Percentiles rank a stretch among this genome's conserved stretches.
These are phyloP conservation scores for Amia ocellicauda DNA, from an alignment of 2,113 vertebrate genomes.

Conservation along the genomic window DNA sequence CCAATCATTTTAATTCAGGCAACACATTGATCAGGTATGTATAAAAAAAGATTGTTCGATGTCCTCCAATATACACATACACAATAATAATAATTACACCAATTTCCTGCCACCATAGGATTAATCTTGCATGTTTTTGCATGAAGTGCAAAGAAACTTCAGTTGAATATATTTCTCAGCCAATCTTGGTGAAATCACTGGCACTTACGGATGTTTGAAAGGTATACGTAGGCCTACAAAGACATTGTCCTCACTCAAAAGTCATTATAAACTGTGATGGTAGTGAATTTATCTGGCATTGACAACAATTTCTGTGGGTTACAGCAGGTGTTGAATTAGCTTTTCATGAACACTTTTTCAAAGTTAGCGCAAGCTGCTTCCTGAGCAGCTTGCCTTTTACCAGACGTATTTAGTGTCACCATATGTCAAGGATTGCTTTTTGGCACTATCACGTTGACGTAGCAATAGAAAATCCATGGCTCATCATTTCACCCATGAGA, in stretches of 20 bases:
- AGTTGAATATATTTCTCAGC: too few species aligned
- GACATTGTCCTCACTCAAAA: too few species aligned
- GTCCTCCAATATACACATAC: neutral
- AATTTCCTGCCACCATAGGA: neutral
- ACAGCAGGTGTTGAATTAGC: slow-evolving; percentile 36
- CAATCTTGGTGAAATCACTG: too few species aligned
- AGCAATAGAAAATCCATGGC: slow-evolving; percentile 17
- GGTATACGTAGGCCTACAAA: too few species aligned
- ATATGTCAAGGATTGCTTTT: slow-evolving; percentile 52
- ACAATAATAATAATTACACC: neutral
- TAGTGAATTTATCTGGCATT: neutral
- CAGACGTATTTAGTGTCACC: slow-evolving; percentile 59
- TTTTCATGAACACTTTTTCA: slow-evolving; percentile 38
- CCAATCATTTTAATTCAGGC: neutral
- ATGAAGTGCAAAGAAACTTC: too few species aligned
- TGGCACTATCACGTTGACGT: slow-evolving; percentile 39
- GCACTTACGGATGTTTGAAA: too few species aligned
- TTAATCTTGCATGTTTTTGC: too few species aligned
- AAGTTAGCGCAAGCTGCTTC: slow-evolving; percentile 10
- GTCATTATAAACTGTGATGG: neutral
- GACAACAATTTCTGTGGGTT: neutral
- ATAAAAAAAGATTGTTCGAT: neutral
- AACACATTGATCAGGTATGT: neutral
- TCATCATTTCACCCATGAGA: slow-evolving; percentile 27
- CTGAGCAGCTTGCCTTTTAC: slow-evolving; percentile 37